Evolutionary conservation across 2,888 invertebrate species (phyloP), one percentile per base, ranked within the genome.

Genomic region (Nudaria mundana): DNA sequence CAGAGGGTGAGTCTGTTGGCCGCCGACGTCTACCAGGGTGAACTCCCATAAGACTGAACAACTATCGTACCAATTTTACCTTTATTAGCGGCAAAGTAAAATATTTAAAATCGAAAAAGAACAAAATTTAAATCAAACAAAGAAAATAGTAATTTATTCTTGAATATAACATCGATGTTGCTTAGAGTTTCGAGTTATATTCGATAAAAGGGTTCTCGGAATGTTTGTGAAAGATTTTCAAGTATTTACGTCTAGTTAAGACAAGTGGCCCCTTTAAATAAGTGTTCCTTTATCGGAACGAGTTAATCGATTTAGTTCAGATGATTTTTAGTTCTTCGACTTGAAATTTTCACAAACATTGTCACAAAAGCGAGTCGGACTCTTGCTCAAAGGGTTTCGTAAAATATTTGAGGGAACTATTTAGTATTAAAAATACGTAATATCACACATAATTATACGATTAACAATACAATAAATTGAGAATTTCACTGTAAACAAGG

Each of bases 121-220:
- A 20, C 8, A 20, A 20, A 20, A 7, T 20, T 3, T 20, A 20
- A 20, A 20, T 20, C 20, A 20, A 20, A n/a, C n/a, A n/a, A 25
- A 25, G 6, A 12, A 25, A 2, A 5, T 11, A 22, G n/a, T 18
- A 30, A 20, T 22, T 38, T 10, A 12, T 24, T 8, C 29, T n/a
- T 7, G 12, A 5, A 22, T 23, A 29, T 29, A 24, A 13, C 30
- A 24, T 40, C 34, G 30, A 30, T 25, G 15, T 32, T 11, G 10
- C 15, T 32, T 23, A 32, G 23, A 10, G 15, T 32, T 15, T 35
- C 22, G 16, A 32, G 20, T 26, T 26, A 20, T 28, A 18, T 35
- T 35, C 23, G 26, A 16, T 15, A n/a, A 24, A 33, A 33, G 10
- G 11, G 11, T 3, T 13, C 22, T 16, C 15, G 24, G 24, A 33